Evolutionary conservation across 2,888 invertebrate species (phyloP), one percentile per base, ranked within the genome.

Genomic region (Caenorhabditis macrosperma): DNA sequence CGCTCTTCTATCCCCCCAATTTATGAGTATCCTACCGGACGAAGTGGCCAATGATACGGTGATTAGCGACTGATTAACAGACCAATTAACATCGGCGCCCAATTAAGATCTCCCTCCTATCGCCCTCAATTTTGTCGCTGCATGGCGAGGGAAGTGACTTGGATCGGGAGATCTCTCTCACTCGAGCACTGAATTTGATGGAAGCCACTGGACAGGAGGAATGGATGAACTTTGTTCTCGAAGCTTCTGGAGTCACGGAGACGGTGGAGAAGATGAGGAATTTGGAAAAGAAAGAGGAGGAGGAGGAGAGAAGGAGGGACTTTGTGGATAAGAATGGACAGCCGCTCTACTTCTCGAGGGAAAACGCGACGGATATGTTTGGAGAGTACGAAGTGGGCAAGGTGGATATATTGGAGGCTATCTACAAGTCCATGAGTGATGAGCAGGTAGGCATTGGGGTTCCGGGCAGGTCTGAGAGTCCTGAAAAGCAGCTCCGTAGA

Each of bases 141-240:
- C 89, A 89, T 67, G 82, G 85, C 28, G 84, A 87, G 24, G 85
- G 80, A 30, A 66, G 63, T 10, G 68, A 44, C 0, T 7, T 71
- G 9, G 84, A 84, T 24, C 12, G 67, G 7, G 17, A 57, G 20
- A 59, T 81, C 22, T 74, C 68, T 48, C 33, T 82, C 10, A 52
- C 68, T 0, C 80, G 60, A 60, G 74, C 83, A 1, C 46, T 84
- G 38, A 67, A 71, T 17, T 44, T 78, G 1, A 41, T 84, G 54
- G 78, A 67, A 15, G 67, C 74, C 22, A 80, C 74, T 2, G 79
- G 82, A 17, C 80, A 82, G 52, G 78, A 88, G 28, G 85, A 86
- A 48, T 90, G 88, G 89, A 79, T 89, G 63, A 86, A 90, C 35
- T 86, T 89, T 46, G 86, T 89, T 24, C 78, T 90, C 35, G 89